A percentile compares a stretch with the other conserved stretches of the same genome.
Conservation (phyloP, 2,797 vertebrate genomes). For the Anas acuta region DNA sequence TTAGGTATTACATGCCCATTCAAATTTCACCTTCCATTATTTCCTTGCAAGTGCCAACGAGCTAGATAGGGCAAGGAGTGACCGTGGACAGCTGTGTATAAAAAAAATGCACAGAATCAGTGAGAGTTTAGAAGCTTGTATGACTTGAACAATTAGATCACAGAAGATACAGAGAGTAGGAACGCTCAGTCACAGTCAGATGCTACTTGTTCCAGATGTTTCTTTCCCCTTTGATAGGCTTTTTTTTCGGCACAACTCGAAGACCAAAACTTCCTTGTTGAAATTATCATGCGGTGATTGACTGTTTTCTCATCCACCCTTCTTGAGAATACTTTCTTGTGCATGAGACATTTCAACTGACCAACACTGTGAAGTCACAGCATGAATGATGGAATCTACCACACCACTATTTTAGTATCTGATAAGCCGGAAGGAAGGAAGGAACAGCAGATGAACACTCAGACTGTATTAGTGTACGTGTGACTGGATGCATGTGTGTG, state of each 20-base stretch:
- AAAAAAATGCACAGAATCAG: constrained; percentile 24
- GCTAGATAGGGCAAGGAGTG: constrained; percentile 21
- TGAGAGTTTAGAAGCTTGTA: constrained; percentile 28
- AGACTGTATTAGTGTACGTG: not conserved
- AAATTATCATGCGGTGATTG: not conserved
- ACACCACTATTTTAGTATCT: not conserved
- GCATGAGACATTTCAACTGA: not conserved
- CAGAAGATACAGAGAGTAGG: not conserved
- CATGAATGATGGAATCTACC: not conserved
- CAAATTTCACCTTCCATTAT: not conserved
- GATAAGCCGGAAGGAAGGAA: not conserved
- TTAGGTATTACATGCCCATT: not conserved
- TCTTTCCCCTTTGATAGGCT: not conserved
- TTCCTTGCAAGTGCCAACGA: constrained; percentile 30
- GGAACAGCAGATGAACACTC: not conserved
- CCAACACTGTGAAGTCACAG: not conserved
- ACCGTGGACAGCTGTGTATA: constrained; percentile 7
- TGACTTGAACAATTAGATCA: constrained; percentile 33
- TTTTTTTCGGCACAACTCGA: not conserved
- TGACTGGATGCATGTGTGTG: not conserved
- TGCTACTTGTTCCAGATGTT: constrained; percentile 22
- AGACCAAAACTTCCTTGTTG: not conserved
- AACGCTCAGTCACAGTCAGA: constrained; percentile 25
- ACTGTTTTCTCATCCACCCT: not conserved
- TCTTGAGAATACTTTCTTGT: not conserved